Conservation (phyloP, 2,113 vertebrate genomes). For the Tachysurus vachellii region DNA sequence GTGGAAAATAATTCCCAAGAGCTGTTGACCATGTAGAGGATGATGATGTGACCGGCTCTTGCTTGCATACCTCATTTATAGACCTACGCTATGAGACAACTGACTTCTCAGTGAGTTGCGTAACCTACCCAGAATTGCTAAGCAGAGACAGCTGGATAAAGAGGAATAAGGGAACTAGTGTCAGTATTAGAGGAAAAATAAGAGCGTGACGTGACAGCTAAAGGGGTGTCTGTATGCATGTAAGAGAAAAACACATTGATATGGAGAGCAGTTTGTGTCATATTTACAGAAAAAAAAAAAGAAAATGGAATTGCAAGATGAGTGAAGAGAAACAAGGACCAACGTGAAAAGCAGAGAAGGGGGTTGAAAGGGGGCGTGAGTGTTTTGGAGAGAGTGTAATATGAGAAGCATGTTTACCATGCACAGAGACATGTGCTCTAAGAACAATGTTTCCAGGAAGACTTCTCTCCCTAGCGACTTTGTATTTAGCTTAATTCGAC, state of each 20-base stretch:
- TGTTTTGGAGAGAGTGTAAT: conserved; percentile 58
- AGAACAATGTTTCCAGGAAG: conserved; percentile 65
- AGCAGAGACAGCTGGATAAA: conserved; percentile 9
- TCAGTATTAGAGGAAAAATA: neutral
- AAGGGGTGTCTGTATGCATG: neutral
- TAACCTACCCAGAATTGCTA: conserved; percentile 37
- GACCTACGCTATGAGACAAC: conserved; percentile 48
- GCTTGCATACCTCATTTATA: conserved; percentile 46
- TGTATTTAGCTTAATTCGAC: neutral
- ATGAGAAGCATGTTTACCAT: conserved; percentile 71
- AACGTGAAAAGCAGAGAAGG: neutral
- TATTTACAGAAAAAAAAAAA: conserved; percentile 35
- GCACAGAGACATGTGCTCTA: conserved; percentile 52
- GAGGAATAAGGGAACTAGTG: neutral
- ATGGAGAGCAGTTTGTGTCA: conserved; percentile 2
- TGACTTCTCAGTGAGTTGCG: conserved; percentile 38
- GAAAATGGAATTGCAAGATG: neutral
- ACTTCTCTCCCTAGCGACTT: conserved; percentile 12
- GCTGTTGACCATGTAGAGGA: neutral
- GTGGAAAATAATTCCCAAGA: neutral
- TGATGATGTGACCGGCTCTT: neutral
- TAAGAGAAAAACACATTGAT: conserved; percentile 17
- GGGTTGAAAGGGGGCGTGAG: conserved; percentile 21
- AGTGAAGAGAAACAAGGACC: neutral
- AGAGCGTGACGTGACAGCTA: neutral